Evolutionary conservation across 2,888 invertebrate species (phyloP).

Genomic region (Gibbula magus): DNA sequence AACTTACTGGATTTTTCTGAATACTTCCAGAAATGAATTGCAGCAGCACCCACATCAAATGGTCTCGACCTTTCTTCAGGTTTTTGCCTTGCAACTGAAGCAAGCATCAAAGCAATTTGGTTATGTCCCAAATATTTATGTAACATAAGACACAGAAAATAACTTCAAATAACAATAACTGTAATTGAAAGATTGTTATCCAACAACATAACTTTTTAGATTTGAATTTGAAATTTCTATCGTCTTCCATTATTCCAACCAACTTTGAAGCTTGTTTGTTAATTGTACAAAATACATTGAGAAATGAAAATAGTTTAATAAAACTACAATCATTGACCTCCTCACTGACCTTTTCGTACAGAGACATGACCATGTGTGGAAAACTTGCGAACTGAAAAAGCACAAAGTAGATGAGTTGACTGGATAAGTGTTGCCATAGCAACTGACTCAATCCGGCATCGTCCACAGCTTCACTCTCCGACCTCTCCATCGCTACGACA

Average conservation of each 20-base stretch:
- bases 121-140: no score
- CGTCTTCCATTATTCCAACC: no score
- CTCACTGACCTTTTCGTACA: slow-evolving; percentile 85
- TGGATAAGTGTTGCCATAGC: slow-evolving; percentile 91
- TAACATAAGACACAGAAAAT: neutral
- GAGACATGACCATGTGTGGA: slow-evolving; percentile 90
- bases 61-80: slow-evolving; percentile 90
- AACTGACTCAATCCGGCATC: slow-evolving; percentile 64
- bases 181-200: neutral
- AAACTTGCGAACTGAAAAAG: slow-evolving; percentile 95
- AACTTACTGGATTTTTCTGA: slow-evolving; percentile 89
- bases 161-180: neutral
- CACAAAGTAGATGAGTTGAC: slow-evolving; percentile 95
- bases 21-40: slow-evolving; percentile 98
- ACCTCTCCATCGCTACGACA: slow-evolving; percentile 92
- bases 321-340: neutral
- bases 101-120: no score
- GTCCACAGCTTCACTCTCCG: slow-evolving; percentile 79
- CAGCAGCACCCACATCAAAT: slow-evolving; percentile 98
- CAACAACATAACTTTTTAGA: neutral
- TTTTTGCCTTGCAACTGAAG: slow-evolving; percentile 84
- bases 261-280: no score
- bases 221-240: no score
- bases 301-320: no score
- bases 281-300: no score